A percentile compares a stretch with the other conserved stretches of the same genome.
phyloP scores from a whole-genome alignment of 2,113 vertebrate species.

The Tenrec ecaudatus region DNA sequence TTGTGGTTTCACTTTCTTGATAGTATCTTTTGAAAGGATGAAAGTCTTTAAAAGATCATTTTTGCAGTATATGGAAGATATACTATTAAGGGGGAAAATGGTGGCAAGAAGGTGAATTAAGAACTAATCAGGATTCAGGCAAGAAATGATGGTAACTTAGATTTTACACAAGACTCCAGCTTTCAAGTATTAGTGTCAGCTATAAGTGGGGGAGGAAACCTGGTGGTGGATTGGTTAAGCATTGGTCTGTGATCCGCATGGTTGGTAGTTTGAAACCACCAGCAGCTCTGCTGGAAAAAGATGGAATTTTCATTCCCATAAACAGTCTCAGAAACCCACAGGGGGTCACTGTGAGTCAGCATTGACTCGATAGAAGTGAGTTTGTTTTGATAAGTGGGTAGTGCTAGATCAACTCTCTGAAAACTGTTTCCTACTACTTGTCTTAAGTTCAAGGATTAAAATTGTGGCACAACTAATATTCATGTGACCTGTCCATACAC shows the following conservation, averaged over 20 bases:
- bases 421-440: not conserved
- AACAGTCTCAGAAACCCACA: too few relatives aligned
- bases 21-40: not conserved
- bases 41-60: not conserved
- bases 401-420: not conserved
- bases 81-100: not conserved
- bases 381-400: too few relatives aligned
- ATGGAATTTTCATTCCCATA: too few relatives aligned
- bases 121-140: not conserved
- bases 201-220: not conserved
- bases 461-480: not conserved
- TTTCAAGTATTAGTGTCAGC: not conserved
- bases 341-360: too few relatives aligned
- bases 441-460: slow-evolving; percentile 6
- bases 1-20: slow-evolving; percentile 25
- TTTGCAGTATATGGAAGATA: not conserved
- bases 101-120: not conserved
- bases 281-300: too few relatives aligned
- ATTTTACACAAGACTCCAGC: not conserved
- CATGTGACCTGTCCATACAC: not conserved
- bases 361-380: too few relatives aligned
- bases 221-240: too few relatives aligned
- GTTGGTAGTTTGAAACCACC: too few relatives aligned
- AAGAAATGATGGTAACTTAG: not conserved
- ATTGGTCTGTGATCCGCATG: too few relatives aligned